A percentile compares a stretch with the other conserved stretches of the same genome.
phyloP scores from a whole-genome alignment of 2,113 vertebrate genomes.

The Pseudonaja textilis region DNA sequence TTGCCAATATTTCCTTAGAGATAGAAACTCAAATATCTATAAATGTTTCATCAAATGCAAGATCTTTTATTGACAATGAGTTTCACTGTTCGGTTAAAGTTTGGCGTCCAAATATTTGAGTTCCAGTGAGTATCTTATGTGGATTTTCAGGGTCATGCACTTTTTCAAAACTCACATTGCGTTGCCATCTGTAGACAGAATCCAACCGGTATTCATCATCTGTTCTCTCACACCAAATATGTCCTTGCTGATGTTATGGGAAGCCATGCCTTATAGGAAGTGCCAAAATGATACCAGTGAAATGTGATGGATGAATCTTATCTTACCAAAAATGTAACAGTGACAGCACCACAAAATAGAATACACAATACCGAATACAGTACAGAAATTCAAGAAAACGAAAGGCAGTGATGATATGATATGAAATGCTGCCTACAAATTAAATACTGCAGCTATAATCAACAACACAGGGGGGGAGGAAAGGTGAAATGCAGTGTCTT shows the following conservation, averaged over 20 bases:
- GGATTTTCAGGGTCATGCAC: neutral
- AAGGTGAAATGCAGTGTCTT: neutral
- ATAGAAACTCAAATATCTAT: neutral
- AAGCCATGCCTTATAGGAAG: neutral
- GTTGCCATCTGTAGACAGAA: neutral
- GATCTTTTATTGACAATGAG: neutral
- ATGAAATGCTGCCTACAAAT: neutral
- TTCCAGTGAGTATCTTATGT: neutral
- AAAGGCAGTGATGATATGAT: neutral
- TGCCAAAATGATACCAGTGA: neutral
- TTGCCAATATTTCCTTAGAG: neutral
- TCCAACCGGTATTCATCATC: slow-evolving; percentile 5
- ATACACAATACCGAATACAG: neutral
- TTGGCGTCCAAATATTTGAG: neutral
- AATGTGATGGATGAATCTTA: neutral
- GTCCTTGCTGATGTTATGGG: neutral
- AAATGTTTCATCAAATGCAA: neutral
- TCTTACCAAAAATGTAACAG: neutral
- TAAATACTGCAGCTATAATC: neutral
- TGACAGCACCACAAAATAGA: neutral
- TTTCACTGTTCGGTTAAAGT: neutral
- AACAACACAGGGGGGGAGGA: neutral
- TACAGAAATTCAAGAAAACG: neutral
- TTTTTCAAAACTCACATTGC: neutral
- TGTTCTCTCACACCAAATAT: neutral